Conservation (phyloP, 1,140 invertebrate genomes). For the Colletes latitarsis region DNA sequence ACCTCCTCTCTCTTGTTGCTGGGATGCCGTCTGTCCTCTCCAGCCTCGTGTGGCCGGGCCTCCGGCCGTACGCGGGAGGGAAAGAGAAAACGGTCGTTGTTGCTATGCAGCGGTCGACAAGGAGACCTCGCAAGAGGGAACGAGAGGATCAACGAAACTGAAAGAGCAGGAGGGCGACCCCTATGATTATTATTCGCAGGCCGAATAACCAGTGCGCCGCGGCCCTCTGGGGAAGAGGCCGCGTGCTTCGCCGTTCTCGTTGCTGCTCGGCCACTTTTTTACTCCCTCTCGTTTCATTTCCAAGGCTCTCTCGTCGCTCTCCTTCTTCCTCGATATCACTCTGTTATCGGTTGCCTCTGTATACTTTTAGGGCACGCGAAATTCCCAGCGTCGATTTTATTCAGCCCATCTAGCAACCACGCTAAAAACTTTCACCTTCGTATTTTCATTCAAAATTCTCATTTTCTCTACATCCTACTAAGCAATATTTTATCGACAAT, state of each 20-base stretch:
- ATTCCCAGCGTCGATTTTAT: neutral
- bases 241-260: constrained; percentile 31
- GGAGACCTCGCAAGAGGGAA: constrained; percentile 38
- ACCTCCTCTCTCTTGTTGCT: constrained; percentile 38
- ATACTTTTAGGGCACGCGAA: neutral
- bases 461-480: too few species aligned
- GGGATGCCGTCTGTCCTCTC: constrained; percentile 58
- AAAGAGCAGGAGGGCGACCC: constrained; percentile 56
- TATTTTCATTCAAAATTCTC: too few species aligned
- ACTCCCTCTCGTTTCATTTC: constrained; percentile 20
- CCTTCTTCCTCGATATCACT: constrained; percentile 12
- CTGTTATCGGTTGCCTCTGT: constrained; percentile 12
- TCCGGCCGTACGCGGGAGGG: constrained; percentile 40
- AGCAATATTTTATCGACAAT: too few species aligned
- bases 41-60: constrained; percentile 39
- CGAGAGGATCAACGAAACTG: constrained; percentile 26
- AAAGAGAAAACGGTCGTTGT: constrained; percentile 67
- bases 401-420: too few species aligned
- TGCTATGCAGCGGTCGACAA: constrained; percentile 69
- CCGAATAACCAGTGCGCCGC: constrained; percentile 62
- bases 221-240: constrained; percentile 49
- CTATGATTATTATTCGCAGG: constrained; percentile 68
- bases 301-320: constrained; percentile 13
- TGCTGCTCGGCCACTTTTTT: constrained; percentile 49
- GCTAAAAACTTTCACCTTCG: too few species aligned